Base-by-base conservation (phyloP, 1,140 invertebrate genomes). In the Diachasma alloeum region DNA sequence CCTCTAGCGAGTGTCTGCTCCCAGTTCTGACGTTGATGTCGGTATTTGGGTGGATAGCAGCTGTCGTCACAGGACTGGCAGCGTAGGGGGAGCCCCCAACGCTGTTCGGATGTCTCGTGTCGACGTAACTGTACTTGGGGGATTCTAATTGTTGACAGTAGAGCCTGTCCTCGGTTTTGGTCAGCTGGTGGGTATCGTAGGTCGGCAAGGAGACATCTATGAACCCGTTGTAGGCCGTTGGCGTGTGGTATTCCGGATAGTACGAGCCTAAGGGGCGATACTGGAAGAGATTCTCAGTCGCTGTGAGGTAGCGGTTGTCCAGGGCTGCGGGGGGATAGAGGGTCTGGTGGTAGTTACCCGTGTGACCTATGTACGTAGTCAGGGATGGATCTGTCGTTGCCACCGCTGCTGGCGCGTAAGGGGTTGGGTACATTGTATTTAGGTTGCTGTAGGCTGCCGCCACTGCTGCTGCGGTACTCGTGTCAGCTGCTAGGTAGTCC, bases 231-330 rank as follows among this genome's bases (percentile, higher is more conserved):
- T 91, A 91, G 22, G 90, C 84, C 3, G 90, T 90, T 17, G 92
- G 87, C 26, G 90, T 86, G 56, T 95, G 94, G 83, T 96, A 96
- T 22, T 96, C 94, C 0, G 94, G 92, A 80, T 96, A 96, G 82
- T 95, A 95, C 0, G 92, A 92, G 19, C 93, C 92, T 1, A 95
- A 84, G 0, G 95, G 94, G 48, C 96, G 92, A 88, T 96, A 96
- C 85, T 97, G 95, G 87, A 97, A 96, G 74, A 97, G 91, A 83
- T 96, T 96, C 81, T 97, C 96, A 8, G 95, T 93, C 0, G 92
- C 91, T 10, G 93, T 91, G 17, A 95, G 86, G 83, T 95, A 95
- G 77, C 88, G 78, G 82, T 95, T 95, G 82, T 95, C 94, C 81
- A 94, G 88, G 4, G 93, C 91, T 3, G 92, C 90, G 0, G 94